phyloP scores from a whole-genome alignment of 2,797 vertebrate species.

The Austrolebias charrua region DNA sequence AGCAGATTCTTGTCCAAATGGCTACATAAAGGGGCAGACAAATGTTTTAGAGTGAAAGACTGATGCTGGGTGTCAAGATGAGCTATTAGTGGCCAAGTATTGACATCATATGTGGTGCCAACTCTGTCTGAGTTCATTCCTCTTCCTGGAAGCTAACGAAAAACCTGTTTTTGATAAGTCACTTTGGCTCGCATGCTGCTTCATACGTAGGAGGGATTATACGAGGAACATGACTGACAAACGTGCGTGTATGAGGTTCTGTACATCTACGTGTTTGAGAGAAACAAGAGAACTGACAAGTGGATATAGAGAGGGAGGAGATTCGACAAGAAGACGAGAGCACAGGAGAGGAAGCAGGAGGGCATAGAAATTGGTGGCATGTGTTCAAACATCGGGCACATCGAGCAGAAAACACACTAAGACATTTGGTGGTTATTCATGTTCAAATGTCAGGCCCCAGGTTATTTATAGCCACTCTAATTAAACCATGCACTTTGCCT shows the following conservation, averaged over 20 bases:
- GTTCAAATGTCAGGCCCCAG: slow-evolving; percentile 76
- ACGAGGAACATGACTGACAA: slow-evolving; percentile 38
- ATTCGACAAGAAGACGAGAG: slow-evolving; percentile 15
- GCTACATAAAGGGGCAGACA: slow-evolving; percentile 57
- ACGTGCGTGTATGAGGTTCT: slow-evolving; percentile 15
- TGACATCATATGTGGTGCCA: slow-evolving; percentile 59
- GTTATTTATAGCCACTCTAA: slow-evolving; percentile 79
- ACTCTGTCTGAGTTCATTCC: slow-evolving; percentile 56
- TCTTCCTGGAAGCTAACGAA: slow-evolving; percentile 67
- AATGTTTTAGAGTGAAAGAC: slow-evolving; percentile 54
- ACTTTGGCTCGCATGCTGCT: slow-evolving; percentile 48
- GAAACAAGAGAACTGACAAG: slow-evolving; percentile 44
- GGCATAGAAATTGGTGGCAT: slow-evolving; percentile 56
- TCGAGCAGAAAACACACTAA: slow-evolving; percentile 59
- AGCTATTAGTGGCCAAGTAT: slow-evolving; percentile 57
- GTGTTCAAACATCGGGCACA: slow-evolving; percentile 68
- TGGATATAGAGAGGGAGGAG: slow-evolving; percentile 15
- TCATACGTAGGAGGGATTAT: slow-evolving; percentile 55
- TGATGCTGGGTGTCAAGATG: slow-evolving; percentile 54
- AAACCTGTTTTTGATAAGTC: slow-evolving; percentile 62
- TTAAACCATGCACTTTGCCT: slow-evolving; percentile 70
- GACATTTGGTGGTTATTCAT: slow-evolving; percentile 65
- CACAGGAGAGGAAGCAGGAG: slow-evolving; percentile 24
- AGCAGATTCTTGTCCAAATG: slow-evolving; percentile 39
- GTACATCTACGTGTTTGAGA: slow-evolving; percentile 32